Evolutionary conservation across 2,888 invertebrate species (phyloP).

Genomic region (Drosophila engyochracea): DNA sequence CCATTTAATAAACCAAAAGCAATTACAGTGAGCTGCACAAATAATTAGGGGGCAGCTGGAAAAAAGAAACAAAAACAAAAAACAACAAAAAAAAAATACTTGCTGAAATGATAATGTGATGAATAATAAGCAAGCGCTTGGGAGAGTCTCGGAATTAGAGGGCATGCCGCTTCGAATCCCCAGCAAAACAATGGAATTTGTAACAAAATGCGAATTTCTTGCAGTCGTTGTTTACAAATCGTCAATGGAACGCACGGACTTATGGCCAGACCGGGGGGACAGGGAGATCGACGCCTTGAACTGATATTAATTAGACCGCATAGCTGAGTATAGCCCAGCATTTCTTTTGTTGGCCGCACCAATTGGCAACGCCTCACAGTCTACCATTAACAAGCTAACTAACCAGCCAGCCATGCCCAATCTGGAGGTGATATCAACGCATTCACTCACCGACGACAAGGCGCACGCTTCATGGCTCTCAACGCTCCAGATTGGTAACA

Average conservation of each 20-base stretch:
- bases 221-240: constrained; percentile 59
- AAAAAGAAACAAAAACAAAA: constrained; percentile 39
- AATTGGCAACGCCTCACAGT: constrained; percentile 68
- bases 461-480: constrained; percentile 48
- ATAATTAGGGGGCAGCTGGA: constrained; percentile 64
- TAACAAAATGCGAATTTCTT: constrained; percentile 75
- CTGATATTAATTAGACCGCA: constrained; percentile 76
- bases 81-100: constrained; percentile 22
- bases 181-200: constrained; percentile 69
- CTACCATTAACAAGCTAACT: constrained; percentile 29
- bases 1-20: constrained; percentile 63
- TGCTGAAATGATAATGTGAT: constrained; percentile 67
- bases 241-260: constrained; percentile 63
- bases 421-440: constrained; percentile 48
- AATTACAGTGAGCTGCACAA: constrained; percentile 65
- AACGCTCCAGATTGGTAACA: constrained; percentile 17
- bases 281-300: constrained; percentile 63
- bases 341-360: constrained; percentile 71
- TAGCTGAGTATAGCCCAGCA: constrained; percentile 53
- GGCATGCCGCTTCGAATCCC: constrained; percentile 36
- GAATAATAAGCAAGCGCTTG: constrained; percentile 68
- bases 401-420: constrained; percentile 69
- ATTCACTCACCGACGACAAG: constrained; percentile 18
- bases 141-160: constrained; percentile 54
- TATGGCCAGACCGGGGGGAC: constrained; percentile 30